Percentiles rank a stretch among this genome's conserved stretches.
phyloP scores from a whole-genome alignment of 1,140 invertebrate species.

The Drosophila melanica region DNA sequence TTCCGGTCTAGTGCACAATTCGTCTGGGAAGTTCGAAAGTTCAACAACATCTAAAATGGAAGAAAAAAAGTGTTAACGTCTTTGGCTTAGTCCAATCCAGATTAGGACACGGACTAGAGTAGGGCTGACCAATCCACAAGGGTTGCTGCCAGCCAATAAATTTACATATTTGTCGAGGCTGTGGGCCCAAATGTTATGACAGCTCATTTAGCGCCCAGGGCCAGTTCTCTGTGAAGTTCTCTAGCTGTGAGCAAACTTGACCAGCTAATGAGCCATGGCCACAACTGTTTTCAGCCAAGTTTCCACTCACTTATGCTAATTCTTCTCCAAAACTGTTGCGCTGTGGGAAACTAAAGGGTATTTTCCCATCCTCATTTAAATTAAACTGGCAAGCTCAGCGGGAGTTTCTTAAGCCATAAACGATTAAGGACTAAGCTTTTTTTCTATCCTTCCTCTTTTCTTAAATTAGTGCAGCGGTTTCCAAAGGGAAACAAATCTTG shows the following conservation, averaged over 20 bases:
- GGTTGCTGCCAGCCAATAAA: neutral
- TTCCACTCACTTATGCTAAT: conserved; percentile 3
- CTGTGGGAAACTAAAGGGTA: neutral
- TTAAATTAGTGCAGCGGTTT: neutral
- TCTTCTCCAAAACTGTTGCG: neutral
- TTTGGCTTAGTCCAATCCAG: too few relatives aligned
- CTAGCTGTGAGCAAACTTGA: conserved; percentile 1
- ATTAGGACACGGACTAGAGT: too few relatives aligned
- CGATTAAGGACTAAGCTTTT: too few relatives aligned
- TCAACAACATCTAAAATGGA: too few relatives aligned
- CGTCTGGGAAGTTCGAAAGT: too few relatives aligned
- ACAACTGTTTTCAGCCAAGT: neutral
- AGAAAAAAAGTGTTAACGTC: too few relatives aligned
- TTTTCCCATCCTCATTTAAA: neutral
- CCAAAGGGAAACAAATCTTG: too few relatives aligned
- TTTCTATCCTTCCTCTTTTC: too few relatives aligned
- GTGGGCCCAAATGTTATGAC: conserved; percentile 63
- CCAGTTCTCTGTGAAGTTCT: too few relatives aligned
- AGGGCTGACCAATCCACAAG: too few relatives aligned
- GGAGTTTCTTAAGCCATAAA: neutral
- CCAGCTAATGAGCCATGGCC: conserved; percentile 20
- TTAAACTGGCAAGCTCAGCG: conserved; percentile 1
- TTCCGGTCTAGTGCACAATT: too few relatives aligned
- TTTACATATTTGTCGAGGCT: conserved; percentile 25
- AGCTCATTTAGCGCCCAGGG: conserved; percentile 67